Evolutionary conservation across 1,140 invertebrate genomes (phyloP), one percentile per base, ranked within the genome.

Genomic region (Caerostris extrusa): DNA sequence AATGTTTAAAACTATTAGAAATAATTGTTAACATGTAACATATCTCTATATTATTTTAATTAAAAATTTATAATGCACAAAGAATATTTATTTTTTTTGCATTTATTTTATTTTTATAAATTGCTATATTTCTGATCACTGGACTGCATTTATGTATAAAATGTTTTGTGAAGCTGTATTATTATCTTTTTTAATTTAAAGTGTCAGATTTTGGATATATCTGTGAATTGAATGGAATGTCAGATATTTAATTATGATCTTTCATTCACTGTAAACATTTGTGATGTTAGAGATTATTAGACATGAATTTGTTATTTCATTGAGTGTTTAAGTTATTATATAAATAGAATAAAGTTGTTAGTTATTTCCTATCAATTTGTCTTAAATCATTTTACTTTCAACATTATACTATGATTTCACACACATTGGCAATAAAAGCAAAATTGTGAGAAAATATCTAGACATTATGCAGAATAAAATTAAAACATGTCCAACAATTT

Each of bases 311-410:
- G 53, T 89, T 67, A 89, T 17, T 64, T 89, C 69, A 71, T 89
- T 89, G 61, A 67, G 53, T 89, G 87, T 89, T 89, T 89, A 89
- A 89, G 87, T 89, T 89, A 89, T 56, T 86, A 61, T 86, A 86
- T 34, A 61, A 53, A 58, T 86, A 57, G 56, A 86, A 86, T 86
- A 86, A 86, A 86, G 83, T 7, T 86, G 83, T 86, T 86, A 17
- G 53, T 55, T 83, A 83, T 56, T 56, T 57, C 56, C 12, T 83
- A 17, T 83, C 6, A 50, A 6, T 71, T 3, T 71, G n/a, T 71
- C 7, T 71, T 71, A 50, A 8, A 34, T 8, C 3, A 71, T 71
- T 34, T 34, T 71, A 5, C 8, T 34, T 71, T 71, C 7, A 50
- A 34, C 34, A 34, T 34, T 34, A 34, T 34, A 34, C 34, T 34